Evolutionary conservation across 1,140 invertebrate species (phyloP).

Genomic region (Drosophila albomicans): DNA sequence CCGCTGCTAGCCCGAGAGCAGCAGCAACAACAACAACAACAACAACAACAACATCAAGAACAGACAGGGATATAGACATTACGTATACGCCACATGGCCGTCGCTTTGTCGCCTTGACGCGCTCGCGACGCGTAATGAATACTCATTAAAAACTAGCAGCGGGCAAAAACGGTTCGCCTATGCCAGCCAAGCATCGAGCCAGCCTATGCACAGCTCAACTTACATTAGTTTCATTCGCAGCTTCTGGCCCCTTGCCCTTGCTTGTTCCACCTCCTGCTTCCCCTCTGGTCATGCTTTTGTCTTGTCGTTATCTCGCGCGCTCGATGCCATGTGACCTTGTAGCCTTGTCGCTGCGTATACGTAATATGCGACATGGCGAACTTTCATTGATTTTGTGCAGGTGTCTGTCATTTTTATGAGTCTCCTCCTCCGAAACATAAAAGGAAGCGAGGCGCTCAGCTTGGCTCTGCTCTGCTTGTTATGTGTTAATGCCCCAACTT

Average conservation of each 20-base stretch:
- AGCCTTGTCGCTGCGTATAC: slow-evolving; percentile 27
- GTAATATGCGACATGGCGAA: slow-evolving; percentile 23
- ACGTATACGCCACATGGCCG: slow-evolving; percentile 6
- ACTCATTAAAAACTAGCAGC: slow-evolving; percentile 48
- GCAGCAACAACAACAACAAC: not conserved
- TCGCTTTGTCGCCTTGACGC: slow-evolving; percentile 30
- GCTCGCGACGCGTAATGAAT: slow-evolving; percentile 39
- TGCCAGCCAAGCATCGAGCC: no score
- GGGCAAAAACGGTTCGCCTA: slow-evolving; percentile 18
- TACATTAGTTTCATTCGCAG: slow-evolving; percentile 10
- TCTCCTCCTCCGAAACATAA: not conserved
- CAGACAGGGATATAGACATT: slow-evolving; percentile 11
- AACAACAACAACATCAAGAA: slow-evolving; percentile 8
- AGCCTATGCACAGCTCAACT: slow-evolving; percentile 23
- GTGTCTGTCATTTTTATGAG: slow-evolving; percentile 30
- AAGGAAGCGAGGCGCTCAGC: not conserved
- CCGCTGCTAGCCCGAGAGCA: slow-evolving; percentile 3
- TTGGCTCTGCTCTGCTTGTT: slow-evolving; percentile 13
- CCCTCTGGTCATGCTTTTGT: not conserved
- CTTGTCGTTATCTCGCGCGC: slow-evolving; percentile 2
- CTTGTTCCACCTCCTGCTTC: not conserved
- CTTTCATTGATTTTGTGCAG: slow-evolving; percentile 46
- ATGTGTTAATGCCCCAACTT: slow-evolving; percentile 24
- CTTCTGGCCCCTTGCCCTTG: not conserved
- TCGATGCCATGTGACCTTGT: slow-evolving; percentile 24